Base-by-base conservation (phyloP, 2,113 vertebrate species). In the Diglossa brunneiventris region DNA sequence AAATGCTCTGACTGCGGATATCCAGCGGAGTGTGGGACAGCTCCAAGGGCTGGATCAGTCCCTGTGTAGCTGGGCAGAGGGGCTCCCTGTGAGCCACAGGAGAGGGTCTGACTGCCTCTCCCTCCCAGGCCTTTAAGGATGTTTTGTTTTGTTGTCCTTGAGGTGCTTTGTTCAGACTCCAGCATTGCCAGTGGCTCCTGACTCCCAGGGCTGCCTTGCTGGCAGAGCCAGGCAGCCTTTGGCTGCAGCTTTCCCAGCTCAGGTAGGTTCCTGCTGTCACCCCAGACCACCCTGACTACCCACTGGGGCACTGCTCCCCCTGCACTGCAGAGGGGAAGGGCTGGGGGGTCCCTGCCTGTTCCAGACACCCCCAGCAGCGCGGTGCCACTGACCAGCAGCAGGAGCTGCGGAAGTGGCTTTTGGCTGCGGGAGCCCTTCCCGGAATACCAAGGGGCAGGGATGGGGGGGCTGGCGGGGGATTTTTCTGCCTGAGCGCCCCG, bases 401-500 rank as follows among this genome's bases (percentile, higher is more conserved):
- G 5, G 67, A 77, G 80, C 95, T 81, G 69, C 83, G 55, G 93
- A 94, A 91, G 70, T 94, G 78, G 66, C 87, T 89, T 75, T 97
- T 96, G 95, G 91, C 95, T 87, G 62, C 0, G 0, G 82, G 82
- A 94, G 55, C 82, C 67, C 82, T 95, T 94, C 94, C 82, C 3
- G 59, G 90, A 95, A 96, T 95, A 97, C 83, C 87, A 95, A 95
- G 95, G 95, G 95, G 94, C 87, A 84, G 91, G 1, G 3, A 20
- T 84, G 90, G 77, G 91, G 80, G 91, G 87, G 87, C 20, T 13
- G 6, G 85, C 26, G 85, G 92, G 90, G 94, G 94, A 96, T 93
- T 95, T 91, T 96, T 96, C 96, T 96, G 96, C 96, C 94, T 97
- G 96, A 97, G 80, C 1, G 83, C 86, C 68, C 76, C 1, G 2